phyloP scores from a whole-genome alignment of 2,797 vertebrate genomes.

The Vespertilio murinus region DNA sequence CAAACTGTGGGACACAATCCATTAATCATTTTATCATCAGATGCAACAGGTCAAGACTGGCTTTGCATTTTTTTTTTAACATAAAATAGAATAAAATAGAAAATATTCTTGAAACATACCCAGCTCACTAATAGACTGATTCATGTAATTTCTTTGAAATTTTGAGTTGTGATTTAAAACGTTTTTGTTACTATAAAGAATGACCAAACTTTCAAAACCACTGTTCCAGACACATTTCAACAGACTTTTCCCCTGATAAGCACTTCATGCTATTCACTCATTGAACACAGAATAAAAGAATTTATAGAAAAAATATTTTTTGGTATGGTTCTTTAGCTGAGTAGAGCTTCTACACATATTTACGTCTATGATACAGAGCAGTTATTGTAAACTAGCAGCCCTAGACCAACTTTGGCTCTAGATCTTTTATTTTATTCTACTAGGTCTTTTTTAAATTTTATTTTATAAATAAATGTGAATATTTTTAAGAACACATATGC shows the following conservation, averaged over 20 bases:
- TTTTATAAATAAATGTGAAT: neutral
- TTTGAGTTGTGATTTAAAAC: neutral
- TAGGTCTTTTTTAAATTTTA: neutral
- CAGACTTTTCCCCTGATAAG: neutral
- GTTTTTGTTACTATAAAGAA: neutral
- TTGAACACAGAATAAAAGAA: neutral
- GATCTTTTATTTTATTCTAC: neutral
- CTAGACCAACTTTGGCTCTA: neutral
- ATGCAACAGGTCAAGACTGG: neutral
- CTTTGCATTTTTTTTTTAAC: neutral
- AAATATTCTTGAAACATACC: neutral
- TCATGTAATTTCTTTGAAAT: conserved; percentile 18
- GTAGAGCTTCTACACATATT: neutral
- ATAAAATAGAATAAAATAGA: neutral
- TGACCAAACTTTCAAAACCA: neutral
- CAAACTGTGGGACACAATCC: conserved; percentile 1
- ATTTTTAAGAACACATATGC: neutral
- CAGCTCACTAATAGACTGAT: neutral
- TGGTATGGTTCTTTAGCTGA: neutral
- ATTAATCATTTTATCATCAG: neutral
- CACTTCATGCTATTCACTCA: neutral
- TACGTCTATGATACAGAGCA: neutral
- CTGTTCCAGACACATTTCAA: neutral
- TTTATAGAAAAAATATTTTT: neutral
- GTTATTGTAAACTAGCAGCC: neutral